Base-by-base conservation (phyloP, 2,888 invertebrate species). In the Sthenelais limicola region DNA sequence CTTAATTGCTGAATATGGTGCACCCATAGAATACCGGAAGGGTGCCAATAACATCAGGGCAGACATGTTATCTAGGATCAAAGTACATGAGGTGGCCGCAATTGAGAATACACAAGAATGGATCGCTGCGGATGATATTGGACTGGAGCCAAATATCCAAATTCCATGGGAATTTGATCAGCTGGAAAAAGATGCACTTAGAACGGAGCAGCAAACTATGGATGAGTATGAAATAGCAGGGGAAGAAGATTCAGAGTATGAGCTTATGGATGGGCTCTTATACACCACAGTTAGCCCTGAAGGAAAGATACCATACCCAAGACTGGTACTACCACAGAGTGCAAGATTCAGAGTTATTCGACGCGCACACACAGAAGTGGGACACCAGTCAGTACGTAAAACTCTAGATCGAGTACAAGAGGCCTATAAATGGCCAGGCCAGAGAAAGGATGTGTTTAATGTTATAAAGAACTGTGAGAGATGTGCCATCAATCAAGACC, bases 1-100 rank as follows among this genome's bases (percentile, higher is more conserved):
- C 3, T 32, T 71, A 0, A 26, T 71, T 7, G 43, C 71, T 4
- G 71, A 71, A 58, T 58, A 58, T 30, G 58, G 58, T 12, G 52
- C 58, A 4, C 21, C 33, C 1, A 58, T 71, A 26, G 30, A 47
- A 28, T 71, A 71, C 38, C 35, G 58, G 5, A 28, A 28, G 4
- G 58, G 58, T 3, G 9, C 54, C 15, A 32, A 58, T 3, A 58
- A 58, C 28, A 30, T 71, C 9, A 5, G 33, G 21, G 58, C 71
- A 3, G 58, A 71, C 32, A 47, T 71, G 43, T 15, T 58, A 43
- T 58, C 58, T 4, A 54, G 71, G 7, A 33, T 70, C 18, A 26
- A 26, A 38, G 33, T 7, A 9, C 12, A 7, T 7, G 33, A 32
- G 3, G 35, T 21, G 9, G 7, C n/a, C 3, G 3, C 4, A 7